Evolutionary conservation across 1,140 invertebrate species (phyloP).

Genomic region (Watersipora subatra): DNA sequence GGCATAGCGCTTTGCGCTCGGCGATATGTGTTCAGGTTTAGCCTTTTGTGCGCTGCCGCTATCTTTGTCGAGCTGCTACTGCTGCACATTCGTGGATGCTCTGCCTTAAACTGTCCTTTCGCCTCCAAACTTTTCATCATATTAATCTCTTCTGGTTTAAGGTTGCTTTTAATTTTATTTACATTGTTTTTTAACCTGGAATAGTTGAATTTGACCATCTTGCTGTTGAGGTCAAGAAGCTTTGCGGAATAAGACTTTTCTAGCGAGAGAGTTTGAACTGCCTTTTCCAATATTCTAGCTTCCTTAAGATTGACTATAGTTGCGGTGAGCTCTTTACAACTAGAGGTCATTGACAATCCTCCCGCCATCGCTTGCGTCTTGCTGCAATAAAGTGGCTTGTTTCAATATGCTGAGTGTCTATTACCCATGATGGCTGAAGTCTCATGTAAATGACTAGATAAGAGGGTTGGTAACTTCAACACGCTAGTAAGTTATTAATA

Average conservation of each 20-base stretch:
- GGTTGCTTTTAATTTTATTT: constrained; percentile 22
- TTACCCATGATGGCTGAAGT: too few species aligned
- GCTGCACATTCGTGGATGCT: constrained; percentile 13
- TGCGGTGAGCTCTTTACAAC: constrained; percentile 20
- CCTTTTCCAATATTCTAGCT: constrained; percentile 23
- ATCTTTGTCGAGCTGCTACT: constrained; percentile 27
- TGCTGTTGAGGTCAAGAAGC: constrained; percentile 23
- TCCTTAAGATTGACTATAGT: constrained; percentile 28
- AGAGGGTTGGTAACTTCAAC: too few species aligned
- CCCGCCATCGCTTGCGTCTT: too few species aligned
- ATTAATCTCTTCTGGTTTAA: constrained; percentile 25
- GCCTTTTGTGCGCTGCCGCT: constrained; percentile 20
- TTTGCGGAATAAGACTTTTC: constrained; percentile 25
- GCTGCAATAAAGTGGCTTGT: too few species aligned
- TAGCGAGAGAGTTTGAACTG: constrained; percentile 22
- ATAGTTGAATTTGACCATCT: constrained; percentile 26
- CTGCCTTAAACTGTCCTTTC: constrained; percentile 19
- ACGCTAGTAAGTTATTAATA: too few species aligned
- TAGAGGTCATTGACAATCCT: too few species aligned
- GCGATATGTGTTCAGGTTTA: constrained; percentile 14
- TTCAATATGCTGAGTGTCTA: too few species aligned
- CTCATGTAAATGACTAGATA: too few species aligned
- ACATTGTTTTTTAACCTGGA: constrained; percentile 26
- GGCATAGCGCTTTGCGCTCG: not conserved
- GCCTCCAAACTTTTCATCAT: constrained; percentile 20